These are phyloP conservation scores for Drosophila cognata DNA, from an alignment of 2,888 invertebrate species.

Conservation along the genomic window DNA sequence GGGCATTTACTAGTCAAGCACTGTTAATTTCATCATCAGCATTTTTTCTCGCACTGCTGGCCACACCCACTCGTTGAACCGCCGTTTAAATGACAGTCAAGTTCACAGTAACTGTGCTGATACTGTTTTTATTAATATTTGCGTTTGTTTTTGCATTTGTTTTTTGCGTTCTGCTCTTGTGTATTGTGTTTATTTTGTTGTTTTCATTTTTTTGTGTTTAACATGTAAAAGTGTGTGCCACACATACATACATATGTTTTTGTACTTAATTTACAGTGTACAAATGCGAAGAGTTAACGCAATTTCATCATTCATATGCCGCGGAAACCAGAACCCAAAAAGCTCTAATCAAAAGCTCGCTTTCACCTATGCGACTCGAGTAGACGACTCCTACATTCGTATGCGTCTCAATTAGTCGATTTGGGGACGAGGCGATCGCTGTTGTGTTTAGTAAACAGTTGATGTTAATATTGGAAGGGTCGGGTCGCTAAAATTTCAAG, in stretches of 20 bases:
- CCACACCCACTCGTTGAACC: constrained; percentile 1
- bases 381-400: not conserved
- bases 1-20: not conserved
- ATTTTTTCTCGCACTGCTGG: not conserved
- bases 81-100: constrained; percentile 3
- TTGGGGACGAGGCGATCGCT: constrained; percentile 2
- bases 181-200: not conserved
- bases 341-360: constrained; percentile 30
- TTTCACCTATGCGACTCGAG: not conserved
- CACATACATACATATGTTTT: not conserved
- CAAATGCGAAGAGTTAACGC: not conserved
- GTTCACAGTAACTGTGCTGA: constrained; percentile 13
- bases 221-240: not conserved
- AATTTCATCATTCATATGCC: constrained; percentile 21
- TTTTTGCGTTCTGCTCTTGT: not conserved
- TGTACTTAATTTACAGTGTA: not conserved
- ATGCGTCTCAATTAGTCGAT: constrained; percentile 9
- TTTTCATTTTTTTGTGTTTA: not conserved
- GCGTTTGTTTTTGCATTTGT: not conserved
- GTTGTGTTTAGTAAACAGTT: constrained; percentile 13
- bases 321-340: not conserved
- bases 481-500: constrained; percentile 1
- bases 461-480: constrained; percentile 1
- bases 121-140: constrained; percentile 1
- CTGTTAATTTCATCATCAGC: not conserved